Evolutionary conservation across 2,113 vertebrate genomes (phyloP).

Genomic region (Brachyistius frenatus): DNA sequence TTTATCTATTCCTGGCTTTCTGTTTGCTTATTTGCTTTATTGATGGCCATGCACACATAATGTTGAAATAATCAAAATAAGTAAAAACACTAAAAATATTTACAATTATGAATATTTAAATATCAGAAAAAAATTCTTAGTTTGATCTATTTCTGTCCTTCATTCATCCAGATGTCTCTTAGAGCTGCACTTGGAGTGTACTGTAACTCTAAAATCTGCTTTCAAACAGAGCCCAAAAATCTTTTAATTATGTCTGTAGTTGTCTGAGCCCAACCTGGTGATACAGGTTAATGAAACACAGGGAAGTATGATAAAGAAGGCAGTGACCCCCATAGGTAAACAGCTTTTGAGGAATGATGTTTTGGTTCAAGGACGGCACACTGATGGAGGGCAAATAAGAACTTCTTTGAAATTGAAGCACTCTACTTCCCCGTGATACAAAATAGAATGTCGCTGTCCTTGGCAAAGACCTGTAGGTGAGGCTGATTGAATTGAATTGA

Average conservation of each 20-base stretch:
- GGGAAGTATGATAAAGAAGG: slow-evolving; percentile 29
- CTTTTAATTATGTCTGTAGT: slow-evolving; percentile 17
- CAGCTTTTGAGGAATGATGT: slow-evolving; percentile 62
- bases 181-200: too few species aligned
- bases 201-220: not conserved
- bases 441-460: slow-evolving; percentile 39
- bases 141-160: not conserved
- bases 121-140: too few species aligned
- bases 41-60: not conserved
- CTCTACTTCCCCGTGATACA: slow-evolving; percentile 40
- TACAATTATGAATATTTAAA: too few species aligned
- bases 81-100: not conserved
- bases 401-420: slow-evolving; percentile 68
- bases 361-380: slow-evolving; percentile 72
- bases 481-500: slow-evolving; percentile 52
- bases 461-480: slow-evolving; percentile 34
- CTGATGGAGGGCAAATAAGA: slow-evolving; percentile 59
- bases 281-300: slow-evolving; percentile 53
- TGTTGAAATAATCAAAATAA: not conserved
- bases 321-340: slow-evolving; percentile 49
- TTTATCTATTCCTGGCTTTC: not conserved
- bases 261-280: slow-evolving; percentile 41
- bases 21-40: not conserved
- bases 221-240: not conserved
- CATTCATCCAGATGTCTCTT: not conserved